A percentile compares a stretch with the other conserved stretches of the same genome.
Conservation (phyloP, 2,113 vertebrate species). For the western clawed frog (Xenopus tropicalis) region UCB_Xtro_10.0 CM004445.2:3698501-3699000, state of each 20-base stretch:
- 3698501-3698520: too few species aligned
- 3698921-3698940: slow-evolving; percentile 62
- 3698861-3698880: slow-evolving; percentile 85
- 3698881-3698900: slow-evolving; percentile 70
- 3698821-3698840: slow-evolving; percentile 69
- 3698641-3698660: too few species aligned
- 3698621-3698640: too few species aligned
- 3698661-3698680: too few species aligned
- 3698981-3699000: background rate
- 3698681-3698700: too few species aligned
- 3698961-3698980: slow-evolving; percentile 47
- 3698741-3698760: background rate
- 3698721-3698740: background rate
- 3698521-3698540: too few species aligned
- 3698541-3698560: too few species aligned
- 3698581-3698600: too few species aligned
- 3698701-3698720: too few species aligned
- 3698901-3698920: slow-evolving; percentile 64
- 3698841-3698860: slow-evolving; percentile 87
- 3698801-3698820: slow-evolving; percentile 70
- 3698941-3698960: slow-evolving; percentile 60
- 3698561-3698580: too few species aligned
- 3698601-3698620: too few species aligned
- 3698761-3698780: background rate
- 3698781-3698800: slow-evolving; percentile 71